Evolutionary conservation across 2,888 invertebrate species (phyloP).

Genomic region (Notocelia uddmanniana): DNA sequence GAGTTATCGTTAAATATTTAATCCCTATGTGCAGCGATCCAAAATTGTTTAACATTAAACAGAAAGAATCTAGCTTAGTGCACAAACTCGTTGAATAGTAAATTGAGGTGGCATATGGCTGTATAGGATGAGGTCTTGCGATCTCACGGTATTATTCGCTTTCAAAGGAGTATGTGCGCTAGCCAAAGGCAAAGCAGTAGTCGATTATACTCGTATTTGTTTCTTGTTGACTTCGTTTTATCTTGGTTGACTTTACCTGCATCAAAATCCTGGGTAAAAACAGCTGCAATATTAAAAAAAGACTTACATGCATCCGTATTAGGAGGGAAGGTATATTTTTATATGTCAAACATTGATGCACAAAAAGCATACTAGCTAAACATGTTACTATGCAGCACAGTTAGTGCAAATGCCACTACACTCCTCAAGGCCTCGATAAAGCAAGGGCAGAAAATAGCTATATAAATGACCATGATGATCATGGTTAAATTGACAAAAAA

Average conservation of each 20-base stretch:
- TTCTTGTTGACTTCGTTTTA: background rate
- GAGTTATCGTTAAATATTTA: background rate
- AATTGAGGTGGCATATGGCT: too few species aligned
- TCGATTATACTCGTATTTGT: background rate
- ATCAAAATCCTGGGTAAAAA: background rate
- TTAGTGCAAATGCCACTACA: conserved; percentile 29
- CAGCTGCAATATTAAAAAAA: conserved; percentile 7
- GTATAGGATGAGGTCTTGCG: too few species aligned
- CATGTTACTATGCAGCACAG: conserved; percentile 25
- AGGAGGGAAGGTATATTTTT: background rate
- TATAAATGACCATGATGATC: background rate
- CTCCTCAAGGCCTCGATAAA: conserved; percentile 39
- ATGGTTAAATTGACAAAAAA: background rate
- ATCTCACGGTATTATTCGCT: background rate
- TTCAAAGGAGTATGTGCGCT: conserved; percentile 1
- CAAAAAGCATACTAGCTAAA: background rate
- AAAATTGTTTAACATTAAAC: background rate
- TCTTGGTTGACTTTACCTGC: background rate
- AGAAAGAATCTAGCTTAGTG: conserved; percentile 1
- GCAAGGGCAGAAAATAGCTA: conserved; percentile 29
- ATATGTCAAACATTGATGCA: conserved; percentile 5
- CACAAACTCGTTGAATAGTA: conserved; percentile 12
- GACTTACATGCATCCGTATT: conserved; percentile 13
- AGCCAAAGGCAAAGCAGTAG: conserved; percentile 1
- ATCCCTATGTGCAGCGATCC: background rate